phyloP scores from a whole-genome alignment of 1,140 invertebrate species.

The Plectrocnemia conspersa region DNA sequence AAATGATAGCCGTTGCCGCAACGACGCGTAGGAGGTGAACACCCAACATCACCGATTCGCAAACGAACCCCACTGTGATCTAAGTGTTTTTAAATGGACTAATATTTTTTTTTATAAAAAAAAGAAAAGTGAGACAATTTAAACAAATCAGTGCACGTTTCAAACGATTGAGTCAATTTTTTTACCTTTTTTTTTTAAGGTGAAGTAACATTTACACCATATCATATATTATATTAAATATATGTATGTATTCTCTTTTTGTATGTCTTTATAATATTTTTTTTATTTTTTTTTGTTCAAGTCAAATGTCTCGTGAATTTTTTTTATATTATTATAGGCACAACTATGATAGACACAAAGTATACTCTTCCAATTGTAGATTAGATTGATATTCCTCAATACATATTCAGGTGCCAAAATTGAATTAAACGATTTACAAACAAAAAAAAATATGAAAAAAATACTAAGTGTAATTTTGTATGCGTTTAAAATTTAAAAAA shows the following conservation, averaged over 20 bases:
- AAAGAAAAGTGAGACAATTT: constrained; percentile 18
- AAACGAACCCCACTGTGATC: constrained; percentile 31
- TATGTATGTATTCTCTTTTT: not conserved
- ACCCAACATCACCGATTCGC: constrained; percentile 11
- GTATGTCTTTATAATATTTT: constrained; percentile 7
- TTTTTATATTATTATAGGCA: not conserved
- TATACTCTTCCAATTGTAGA: constrained; percentile 15
- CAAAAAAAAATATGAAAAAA: constrained; percentile 5
- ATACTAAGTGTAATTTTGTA: constrained; percentile 28
- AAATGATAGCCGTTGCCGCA: constrained; percentile 76
- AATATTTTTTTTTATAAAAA: constrained; percentile 5
- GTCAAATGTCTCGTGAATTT: not conserved
- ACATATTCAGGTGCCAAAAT: constrained; percentile 35
- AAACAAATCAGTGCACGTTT: constrained; percentile 18
- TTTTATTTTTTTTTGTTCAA: constrained; percentile 16
- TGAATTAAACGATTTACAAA: constrained; percentile 27
- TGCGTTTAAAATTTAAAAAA: too few species aligned
- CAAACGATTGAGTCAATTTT: constrained; percentile 12
- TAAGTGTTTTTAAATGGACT: constrained; percentile 24
- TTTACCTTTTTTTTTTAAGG: constrained; percentile 3
- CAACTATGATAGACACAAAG: not conserved
- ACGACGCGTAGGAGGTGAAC: constrained; percentile 69
- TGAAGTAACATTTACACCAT: not conserved
- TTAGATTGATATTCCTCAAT: constrained; percentile 30
- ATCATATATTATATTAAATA: not conserved